A percentile compares a stretch with the other conserved stretches of the same genome.
Evolutionary conservation across 1,140 invertebrate species (phyloP).

Genomic region (Diprion similis): DNA sequence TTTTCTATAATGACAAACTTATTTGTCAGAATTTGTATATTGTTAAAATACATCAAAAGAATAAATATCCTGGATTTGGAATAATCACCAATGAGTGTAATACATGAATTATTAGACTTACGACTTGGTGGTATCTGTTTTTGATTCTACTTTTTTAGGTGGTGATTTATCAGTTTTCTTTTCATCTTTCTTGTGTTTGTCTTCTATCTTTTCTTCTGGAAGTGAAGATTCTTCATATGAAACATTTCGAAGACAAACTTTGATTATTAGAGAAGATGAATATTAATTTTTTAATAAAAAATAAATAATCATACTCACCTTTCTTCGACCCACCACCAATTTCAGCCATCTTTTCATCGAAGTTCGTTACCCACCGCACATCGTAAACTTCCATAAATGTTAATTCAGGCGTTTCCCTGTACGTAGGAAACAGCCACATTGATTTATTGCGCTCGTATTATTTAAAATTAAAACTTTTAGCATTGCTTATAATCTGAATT

Average conservation of each 20-base stretch:
- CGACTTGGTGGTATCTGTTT: slow-evolving; percentile 50
- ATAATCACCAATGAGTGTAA: background rate
- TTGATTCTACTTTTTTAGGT: slow-evolving; percentile 45
- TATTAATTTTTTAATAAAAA: slow-evolving; percentile 8
- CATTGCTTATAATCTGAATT: background rate
- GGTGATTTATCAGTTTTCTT: slow-evolving; percentile 37
- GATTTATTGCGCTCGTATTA: slow-evolving; percentile 24
- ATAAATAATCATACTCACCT: slow-evolving; percentile 50
- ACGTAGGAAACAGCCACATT: slow-evolving; percentile 54
- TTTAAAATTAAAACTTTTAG: background rate
- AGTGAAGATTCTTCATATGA: slow-evolving; percentile 29
- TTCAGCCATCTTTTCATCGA: slow-evolving; percentile 59
- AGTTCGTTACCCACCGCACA: slow-evolving; percentile 60
- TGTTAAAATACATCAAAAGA: background rate
- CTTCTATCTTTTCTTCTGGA: slow-evolving; percentile 38
- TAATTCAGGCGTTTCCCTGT: slow-evolving; percentile 60
- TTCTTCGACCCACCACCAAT: slow-evolving; percentile 42
- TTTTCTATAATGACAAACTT: no score
- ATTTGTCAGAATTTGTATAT: no score
- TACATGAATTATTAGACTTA: slow-evolving; percentile 44
- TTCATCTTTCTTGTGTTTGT: slow-evolving; percentile 36
- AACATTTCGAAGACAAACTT: background rate
- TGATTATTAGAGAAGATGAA: slow-evolving; percentile 20
- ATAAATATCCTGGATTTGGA: background rate
- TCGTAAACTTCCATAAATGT: slow-evolving; percentile 63